Evolutionary conservation across 1,140 invertebrate genomes (phyloP).

Genomic region (Metaphire vulgaris): DNA sequence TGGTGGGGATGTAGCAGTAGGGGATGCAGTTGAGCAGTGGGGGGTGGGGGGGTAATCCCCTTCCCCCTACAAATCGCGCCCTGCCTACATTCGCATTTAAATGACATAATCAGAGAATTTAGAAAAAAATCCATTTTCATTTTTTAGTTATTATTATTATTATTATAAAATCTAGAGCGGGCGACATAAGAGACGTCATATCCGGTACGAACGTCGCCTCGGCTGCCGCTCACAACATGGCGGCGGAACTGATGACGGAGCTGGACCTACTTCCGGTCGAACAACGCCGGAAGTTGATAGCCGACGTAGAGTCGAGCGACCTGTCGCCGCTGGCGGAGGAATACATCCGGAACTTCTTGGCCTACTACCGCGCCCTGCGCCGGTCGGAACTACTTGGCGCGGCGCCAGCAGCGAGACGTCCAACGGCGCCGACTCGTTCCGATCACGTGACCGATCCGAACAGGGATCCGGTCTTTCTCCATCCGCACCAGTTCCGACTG

Average conservation of each 20-base stretch:
- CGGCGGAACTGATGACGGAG: background rate
- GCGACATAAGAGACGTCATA: background rate
- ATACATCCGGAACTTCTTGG: background rate
- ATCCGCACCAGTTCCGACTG: background rate
- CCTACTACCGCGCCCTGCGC: background rate
- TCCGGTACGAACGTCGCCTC: background rate
- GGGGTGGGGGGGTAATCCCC: no score
- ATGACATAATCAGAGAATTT: no score
- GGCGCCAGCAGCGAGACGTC: background rate
- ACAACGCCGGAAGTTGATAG: background rate
- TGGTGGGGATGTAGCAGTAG: no score
- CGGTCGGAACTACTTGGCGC: background rate
- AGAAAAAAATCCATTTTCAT: no score
- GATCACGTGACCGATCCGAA: background rate
- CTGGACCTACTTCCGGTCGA: background rate
- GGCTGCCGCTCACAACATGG: background rate
- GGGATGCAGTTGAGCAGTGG: no score
- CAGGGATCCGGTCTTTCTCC: background rate
- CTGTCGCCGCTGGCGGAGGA: background rate
- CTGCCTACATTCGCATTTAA: no score
- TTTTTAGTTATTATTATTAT: no score
- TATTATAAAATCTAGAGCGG: no score
- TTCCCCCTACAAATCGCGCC: no score
- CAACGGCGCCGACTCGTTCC: background rate
- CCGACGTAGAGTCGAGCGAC: background rate